Conservation (phyloP, 2,888 invertebrate genomes). For the Camptogramma bilineatum region DNA sequence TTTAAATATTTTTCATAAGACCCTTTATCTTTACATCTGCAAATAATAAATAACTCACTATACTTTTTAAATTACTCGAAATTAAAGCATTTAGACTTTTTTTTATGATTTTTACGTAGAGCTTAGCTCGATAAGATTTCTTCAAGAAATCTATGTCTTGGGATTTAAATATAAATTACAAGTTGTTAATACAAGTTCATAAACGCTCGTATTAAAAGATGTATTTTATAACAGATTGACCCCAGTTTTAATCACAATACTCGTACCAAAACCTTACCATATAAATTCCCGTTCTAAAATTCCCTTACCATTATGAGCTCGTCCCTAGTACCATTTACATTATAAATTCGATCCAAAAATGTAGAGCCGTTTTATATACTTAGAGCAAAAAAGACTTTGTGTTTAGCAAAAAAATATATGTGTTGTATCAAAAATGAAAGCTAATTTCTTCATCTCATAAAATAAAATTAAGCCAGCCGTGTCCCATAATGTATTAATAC, state of each 20-base stretch:
- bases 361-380: neutral
- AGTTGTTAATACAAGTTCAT: neutral
- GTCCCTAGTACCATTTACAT: neutral
- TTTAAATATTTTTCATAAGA: too few relatives aligned
- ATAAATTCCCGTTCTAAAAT: conserved; percentile 4
- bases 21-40: neutral
- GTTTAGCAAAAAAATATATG: neutral
- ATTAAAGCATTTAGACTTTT: neutral
- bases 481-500: too few relatives aligned
- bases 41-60: conserved; percentile 1
- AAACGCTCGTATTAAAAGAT: neutral
- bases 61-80: neutral
- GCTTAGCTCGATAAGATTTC: conserved; percentile 7
- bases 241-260: conserved; percentile 10
- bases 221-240: too few relatives aligned
- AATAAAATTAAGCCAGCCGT: too few relatives aligned
- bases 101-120: too few relatives aligned
- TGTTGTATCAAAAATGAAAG: neutral
- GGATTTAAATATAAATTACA: neutral
- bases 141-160: conserved; percentile 1
- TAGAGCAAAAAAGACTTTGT: too few relatives aligned
- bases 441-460: too few relatives aligned
- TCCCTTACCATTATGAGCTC: conserved; percentile 1
- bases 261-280: neutral
- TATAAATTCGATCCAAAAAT: conserved; percentile 5